These are phyloP conservation scores for Himantopus leucocephalus DNA, from an alignment of 2,113 vertebrate genomes.

Conservation along the genomic window DNA sequence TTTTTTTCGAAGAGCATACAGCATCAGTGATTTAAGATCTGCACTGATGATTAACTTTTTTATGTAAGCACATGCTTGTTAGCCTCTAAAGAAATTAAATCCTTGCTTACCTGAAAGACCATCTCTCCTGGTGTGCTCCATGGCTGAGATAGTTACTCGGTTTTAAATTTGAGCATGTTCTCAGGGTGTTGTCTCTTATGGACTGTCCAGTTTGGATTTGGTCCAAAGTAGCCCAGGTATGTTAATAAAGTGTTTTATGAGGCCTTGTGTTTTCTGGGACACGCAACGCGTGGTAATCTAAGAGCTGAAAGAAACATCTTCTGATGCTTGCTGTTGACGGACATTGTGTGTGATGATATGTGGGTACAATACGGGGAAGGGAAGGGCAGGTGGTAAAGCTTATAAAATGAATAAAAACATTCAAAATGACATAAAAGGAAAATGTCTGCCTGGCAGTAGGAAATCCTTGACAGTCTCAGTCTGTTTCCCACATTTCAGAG, in stretches of 20 bases:
- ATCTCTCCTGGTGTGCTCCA: accelerated
- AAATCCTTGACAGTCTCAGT: background rate
- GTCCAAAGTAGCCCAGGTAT: background rate
- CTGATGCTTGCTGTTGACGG: background rate
- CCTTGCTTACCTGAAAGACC: background rate
- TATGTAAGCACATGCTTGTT: background rate
- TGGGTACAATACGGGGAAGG: background rate
- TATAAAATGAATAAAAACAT: background rate
- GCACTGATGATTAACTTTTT: background rate
- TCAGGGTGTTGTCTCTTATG: background rate
- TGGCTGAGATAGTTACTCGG: background rate
- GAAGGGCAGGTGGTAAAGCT: background rate
- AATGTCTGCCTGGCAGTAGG: background rate
- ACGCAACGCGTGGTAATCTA: background rate
- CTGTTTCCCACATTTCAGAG: background rate
- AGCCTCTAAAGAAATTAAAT: background rate
- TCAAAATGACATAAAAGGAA: background rate
- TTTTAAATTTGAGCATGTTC: background rate
- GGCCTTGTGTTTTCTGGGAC: background rate
- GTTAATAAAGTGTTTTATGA: background rate
- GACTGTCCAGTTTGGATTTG: background rate
- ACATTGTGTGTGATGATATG: background rate
- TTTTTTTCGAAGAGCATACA: background rate
- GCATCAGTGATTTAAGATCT: background rate
- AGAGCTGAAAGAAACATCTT: background rate